Evolutionary conservation across 2,797 vertebrate genomes (phyloP), one percentile per base, ranked within the genome.

Genomic region (Apogon hyalosoma): DNA sequence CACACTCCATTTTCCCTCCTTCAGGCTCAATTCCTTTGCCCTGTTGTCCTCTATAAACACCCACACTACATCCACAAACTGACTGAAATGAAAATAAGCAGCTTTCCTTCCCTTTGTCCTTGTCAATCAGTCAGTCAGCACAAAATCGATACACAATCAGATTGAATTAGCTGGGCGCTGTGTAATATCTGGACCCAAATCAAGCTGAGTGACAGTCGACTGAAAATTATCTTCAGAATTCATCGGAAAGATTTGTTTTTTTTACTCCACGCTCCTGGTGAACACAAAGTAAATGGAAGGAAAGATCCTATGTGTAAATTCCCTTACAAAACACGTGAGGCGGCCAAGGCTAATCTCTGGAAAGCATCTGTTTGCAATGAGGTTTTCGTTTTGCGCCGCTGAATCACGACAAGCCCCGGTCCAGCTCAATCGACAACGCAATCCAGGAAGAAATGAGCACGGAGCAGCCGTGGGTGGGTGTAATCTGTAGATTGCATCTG

Each of bases 101-200:
- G 49, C 66, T 46, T 55, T 66, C 9, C 15, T 3, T 11, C 8
- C n/a, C 21, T 42, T 51, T 42, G 6, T 42, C 70, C 54, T 61
- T 57, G 72, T 87, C 81, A 55, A 75, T 84, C 49, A 66, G 79
- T 38, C 46, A 7, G 64, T 61, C 13, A 50, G 73, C 76, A 63
- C 41, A 36, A 61, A 82, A 79, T 88, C 85, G 60, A 82, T 84
- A 60, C 41, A 9, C 82, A 79, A 84, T 84, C 84, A 75, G 73
- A 84, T 66, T 55, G 64, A 74, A 79, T 74, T 49, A 65, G 63
- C 11, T 11, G 11, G 58, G 63, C 59, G 72, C 3, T 0, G 64
- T 67, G 56, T 62, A 50, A 78, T 73, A 75, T 69, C 71, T 73
- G 68, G 33, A 60, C 51, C 47, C 31, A 18, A 54, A 77, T 82